Conservation (phyloP, 2,113 vertebrate genomes). For the Pardalotus punctatus region DNA sequence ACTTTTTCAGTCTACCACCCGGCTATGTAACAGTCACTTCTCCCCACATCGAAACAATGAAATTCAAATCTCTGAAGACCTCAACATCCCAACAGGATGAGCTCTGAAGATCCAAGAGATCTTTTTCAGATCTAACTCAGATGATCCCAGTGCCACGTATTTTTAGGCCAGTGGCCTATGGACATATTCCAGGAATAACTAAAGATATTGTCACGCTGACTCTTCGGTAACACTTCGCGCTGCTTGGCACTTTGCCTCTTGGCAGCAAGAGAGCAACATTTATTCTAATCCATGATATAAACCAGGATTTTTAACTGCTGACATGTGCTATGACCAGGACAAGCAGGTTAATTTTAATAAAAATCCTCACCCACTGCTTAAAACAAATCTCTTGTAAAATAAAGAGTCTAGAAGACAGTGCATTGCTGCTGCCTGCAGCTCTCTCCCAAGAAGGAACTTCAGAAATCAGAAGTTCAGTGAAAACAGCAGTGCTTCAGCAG, state of each 20-base stretch:
- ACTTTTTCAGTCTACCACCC: no score
- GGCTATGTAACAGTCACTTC: no score
- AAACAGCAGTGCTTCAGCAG: neutral
- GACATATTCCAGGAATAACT: conserved; percentile 31
- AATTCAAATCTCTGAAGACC: neutral
- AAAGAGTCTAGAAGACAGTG: neutral
- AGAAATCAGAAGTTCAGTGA: neutral
- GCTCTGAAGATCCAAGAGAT: neutral
- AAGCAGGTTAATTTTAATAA: neutral
- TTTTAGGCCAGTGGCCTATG: neutral
- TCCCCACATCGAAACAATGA: neutral
- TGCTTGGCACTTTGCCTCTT: neutral
- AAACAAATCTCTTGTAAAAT: neutral
- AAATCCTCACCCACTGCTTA: neutral
- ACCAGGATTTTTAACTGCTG: neutral
- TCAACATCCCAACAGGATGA: neutral
- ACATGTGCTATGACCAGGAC: neutral
- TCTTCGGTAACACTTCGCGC: conserved; percentile 2
- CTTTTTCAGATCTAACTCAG: neutral
- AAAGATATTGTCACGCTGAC: neutral
- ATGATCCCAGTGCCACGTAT: neutral
- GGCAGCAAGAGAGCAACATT: neutral
- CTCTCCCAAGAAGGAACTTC: neutral
- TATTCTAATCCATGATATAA: neutral
- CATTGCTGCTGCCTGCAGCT: neutral